Percentiles rank a stretch among this genome's conserved stretches.
Conservation (phyloP, 2,888 invertebrate genomes). For the Horisme vitalbata region DNA sequence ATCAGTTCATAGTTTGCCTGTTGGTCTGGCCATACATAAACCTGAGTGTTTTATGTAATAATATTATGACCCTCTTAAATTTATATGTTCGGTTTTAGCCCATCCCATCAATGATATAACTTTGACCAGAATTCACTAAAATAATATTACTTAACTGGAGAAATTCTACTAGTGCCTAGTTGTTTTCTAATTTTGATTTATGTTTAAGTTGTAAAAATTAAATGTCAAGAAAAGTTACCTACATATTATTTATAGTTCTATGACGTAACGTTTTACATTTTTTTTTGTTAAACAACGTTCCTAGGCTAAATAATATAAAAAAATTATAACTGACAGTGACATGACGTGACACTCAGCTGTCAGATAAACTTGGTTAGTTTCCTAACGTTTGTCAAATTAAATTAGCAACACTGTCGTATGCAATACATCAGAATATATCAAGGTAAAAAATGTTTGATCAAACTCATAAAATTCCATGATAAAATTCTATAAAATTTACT, state of each 20-base stretch:
- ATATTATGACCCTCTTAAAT: slow-evolving; percentile 7
- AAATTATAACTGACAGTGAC: not conserved
- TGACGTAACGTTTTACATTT: slow-evolving; percentile 5
- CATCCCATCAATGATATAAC: slow-evolving; percentile 31
- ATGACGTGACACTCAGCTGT: slow-evolving; percentile 1
- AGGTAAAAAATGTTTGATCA: no score
- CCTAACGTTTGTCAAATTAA: slow-evolving; percentile 3
- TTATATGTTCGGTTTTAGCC: slow-evolving; percentile 12
- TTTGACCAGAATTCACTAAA: slow-evolving; percentile 28
- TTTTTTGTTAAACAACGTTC: no score
- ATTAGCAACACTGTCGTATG: not conserved
- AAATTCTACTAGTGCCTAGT: slow-evolving; percentile 21
- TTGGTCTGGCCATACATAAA: not conserved
- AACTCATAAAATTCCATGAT: not conserved
- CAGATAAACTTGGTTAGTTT: not conserved
- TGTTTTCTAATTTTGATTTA: slow-evolving; percentile 27
- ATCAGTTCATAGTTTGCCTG: not conserved
- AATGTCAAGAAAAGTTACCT: slow-evolving; percentile 6
- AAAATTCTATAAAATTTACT: slow-evolving; percentile 2
- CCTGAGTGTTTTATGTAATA: slow-evolving; percentile 10
- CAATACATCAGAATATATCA: not conserved
- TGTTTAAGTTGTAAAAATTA: slow-evolving; percentile 13
- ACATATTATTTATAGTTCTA: not conserved
- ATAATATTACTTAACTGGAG: slow-evolving; percentile 29
- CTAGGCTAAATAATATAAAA: not conserved